Conservation (phyloP, 2,113 vertebrate genomes). For the Eudorcas thomsonii region DNA sequence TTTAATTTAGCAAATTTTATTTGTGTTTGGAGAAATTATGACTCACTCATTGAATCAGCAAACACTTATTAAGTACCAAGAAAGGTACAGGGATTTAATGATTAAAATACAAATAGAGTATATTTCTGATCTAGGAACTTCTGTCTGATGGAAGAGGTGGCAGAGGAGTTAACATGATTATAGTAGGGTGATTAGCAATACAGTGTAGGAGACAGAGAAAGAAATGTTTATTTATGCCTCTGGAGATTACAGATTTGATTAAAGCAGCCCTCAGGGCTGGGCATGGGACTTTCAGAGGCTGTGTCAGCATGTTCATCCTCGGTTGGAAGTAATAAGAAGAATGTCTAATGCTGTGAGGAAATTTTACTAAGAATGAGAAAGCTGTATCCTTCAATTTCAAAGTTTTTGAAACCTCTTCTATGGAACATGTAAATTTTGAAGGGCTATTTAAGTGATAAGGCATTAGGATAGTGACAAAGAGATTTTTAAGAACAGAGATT, state of each 20-base stretch:
- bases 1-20: not conserved
- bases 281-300: not conserved
- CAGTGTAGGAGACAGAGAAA: not conserved
- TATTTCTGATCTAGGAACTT: not conserved
- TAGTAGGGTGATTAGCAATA: not conserved
- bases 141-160: not conserved
- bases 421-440: not conserved
- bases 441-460: not conserved
- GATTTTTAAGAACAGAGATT: not conserved
- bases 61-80: not conserved
- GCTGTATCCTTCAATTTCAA: not conserved
- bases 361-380: not conserved
- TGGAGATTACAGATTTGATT: not conserved
- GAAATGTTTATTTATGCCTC: not conserved
- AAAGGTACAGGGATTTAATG: not conserved
- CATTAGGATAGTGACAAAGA: not conserved
- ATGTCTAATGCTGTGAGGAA: not conserved
- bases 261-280: not conserved
- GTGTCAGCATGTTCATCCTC: not conserved
- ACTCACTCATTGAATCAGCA: not conserved
- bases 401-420: not conserved
- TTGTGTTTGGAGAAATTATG: conserved; percentile 11
- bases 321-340: not conserved
- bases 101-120: not conserved
- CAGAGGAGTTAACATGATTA: not conserved